Evolutionary conservation across 2,888 invertebrate genomes (phyloP), one percentile per base, ranked within the genome.

Genomic region (Stratiomys singularior): DNA sequence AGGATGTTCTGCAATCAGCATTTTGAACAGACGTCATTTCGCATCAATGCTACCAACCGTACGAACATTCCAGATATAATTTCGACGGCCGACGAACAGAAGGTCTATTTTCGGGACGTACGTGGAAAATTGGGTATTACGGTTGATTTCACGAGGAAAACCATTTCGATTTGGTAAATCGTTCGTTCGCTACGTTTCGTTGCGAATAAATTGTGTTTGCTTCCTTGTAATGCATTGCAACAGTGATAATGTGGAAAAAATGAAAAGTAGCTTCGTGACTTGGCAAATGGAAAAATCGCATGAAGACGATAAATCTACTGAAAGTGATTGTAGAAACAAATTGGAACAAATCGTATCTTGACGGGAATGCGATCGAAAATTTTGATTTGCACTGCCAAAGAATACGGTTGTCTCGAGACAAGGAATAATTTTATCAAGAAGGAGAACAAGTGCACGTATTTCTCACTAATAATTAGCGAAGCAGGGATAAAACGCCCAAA

Each of bases 181-280:
- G 37, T 44, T 28, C 1, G 44, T 18, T 18, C 69, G 25, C 27
- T 46, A 11, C 3, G 27, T 69, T 23, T 1, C 15, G 28, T 76
- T 66, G 67, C 76, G 76, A 30, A 58, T 76, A 60, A 60, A 52
- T 25, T 25, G 7, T 60, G 25, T 60, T 25, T 18, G 60, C 5
- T 5, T 15, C 4, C 28, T 76, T 78, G 79, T 79, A 71, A 79
- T 79, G 79, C 58, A 25, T 72, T 79, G 77, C 56, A 72, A 21
- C 67, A 30, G 78, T 78, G 79, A 78, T 67, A 77, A 79, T 79
- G 79, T 46, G 4, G 63, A 25, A 46, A 78, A 78, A 21, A 79
- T 78, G 78, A 79, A 74, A 66, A 77, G 52, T 21, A 27, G 2
- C 47, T 15, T 52, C 11, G 77, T 63, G 44, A 37, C 46, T n/a